These are phyloP conservation scores for Anarhynchus alexandrinus DNA, from an alignment of 2,113 vertebrate species.

Conservation along the genomic window DNA sequence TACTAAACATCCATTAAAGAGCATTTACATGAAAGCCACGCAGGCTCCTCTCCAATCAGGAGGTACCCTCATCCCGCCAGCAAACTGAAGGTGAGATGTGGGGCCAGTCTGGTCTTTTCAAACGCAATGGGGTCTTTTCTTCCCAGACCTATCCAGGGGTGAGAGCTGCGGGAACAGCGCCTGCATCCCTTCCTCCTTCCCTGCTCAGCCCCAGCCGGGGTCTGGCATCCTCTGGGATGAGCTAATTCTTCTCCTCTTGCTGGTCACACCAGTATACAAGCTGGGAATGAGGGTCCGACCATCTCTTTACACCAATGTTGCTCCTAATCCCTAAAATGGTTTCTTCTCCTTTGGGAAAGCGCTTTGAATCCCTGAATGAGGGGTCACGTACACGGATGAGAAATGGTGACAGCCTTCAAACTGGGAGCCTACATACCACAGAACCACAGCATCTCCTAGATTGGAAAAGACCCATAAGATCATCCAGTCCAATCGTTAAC, in stretches of 20 bases:
- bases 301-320: rapidly evolving
- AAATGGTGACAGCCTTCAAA: background rate
- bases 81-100: background rate
- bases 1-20: conserved; percentile 7
- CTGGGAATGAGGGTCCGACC: rapidly evolving
- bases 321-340: rapidly evolving
- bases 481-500: too few species aligned
- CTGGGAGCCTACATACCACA: background rate
- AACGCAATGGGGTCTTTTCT: rapidly evolving
- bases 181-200: background rate
- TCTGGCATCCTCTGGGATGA: background rate
- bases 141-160: background rate
- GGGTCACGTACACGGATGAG: background rate
- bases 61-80: background rate
- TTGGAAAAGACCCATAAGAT: too few species aligned
- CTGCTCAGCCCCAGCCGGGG: background rate
- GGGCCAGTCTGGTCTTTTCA: background rate
- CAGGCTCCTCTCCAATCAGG: background rate
- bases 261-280: background rate
- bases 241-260: background rate
- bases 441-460: too few species aligned
- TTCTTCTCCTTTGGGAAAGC: background rate
- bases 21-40: background rate
- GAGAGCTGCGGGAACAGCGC: background rate
- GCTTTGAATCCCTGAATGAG: background rate